Evolutionary conservation across 2,888 invertebrate genomes (phyloP), one percentile per base, ranked within the genome.

Genomic region (Neocrepidodera transversa): DNA sequence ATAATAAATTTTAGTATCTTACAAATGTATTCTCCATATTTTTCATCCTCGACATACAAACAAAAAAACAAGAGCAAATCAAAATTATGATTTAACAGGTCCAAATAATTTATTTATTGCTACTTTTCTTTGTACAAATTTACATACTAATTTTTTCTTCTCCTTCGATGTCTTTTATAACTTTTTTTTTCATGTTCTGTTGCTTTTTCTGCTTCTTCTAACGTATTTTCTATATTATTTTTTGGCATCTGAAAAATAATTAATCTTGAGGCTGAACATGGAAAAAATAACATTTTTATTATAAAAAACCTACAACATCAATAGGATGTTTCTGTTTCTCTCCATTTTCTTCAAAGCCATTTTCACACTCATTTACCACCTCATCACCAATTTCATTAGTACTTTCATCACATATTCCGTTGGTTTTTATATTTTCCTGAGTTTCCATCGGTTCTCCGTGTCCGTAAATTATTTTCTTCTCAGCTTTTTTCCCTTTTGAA

Each of bases 381-480:
- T 51, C 40, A 6, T 30, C 32, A 1, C 13, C 17, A 11, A 23
- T 16, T 8, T 47, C 55, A 1, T 35, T 51, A 5, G 42, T 20
- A 54, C 35, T 38, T 8, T 54, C 56, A n/a, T 40, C 40, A 23
- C 14, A 43, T 35, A 18, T 23, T 11, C 43, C 40, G 28, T 43
- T 53, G 4, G 23, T 23, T 14, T 13, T 3, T 11, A 2, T 32
- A 40, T 28, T 26, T 26, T 45, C 54, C 17, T 18, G 11, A 4
- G 52, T 54, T 20, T 71, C 72, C 70, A 73, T 70, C 6, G 73
- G 73, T 58, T 74, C 74, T 1, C 73, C 73, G 36, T 68, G 64
- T 13, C 65, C 67, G 45, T 71, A 71, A 11, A 52, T 17, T 8
- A 11, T 69, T 68, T 26, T 60, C 65, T 49, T 71, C 70, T 13